A percentile compares a stretch with the other conserved stretches of the same genome.
These are phyloP conservation scores for Bubo bubo DNA, from an alignment of 2,113 vertebrate species.

Conservation along the genomic window DNA sequence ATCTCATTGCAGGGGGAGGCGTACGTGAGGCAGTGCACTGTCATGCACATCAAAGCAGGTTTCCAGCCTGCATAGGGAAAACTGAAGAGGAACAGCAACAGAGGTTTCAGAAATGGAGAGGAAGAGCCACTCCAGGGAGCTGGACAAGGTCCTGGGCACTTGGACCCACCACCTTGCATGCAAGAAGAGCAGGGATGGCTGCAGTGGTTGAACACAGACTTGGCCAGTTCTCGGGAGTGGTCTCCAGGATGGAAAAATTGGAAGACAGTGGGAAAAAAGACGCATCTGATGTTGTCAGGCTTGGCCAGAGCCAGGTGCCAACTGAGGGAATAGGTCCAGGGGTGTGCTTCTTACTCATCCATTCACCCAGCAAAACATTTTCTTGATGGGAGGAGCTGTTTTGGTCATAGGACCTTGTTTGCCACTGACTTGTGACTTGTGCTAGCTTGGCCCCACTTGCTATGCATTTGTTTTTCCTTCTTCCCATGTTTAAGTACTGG, in stretches of 20 bases:
- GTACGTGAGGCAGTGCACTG: fast-evolving
- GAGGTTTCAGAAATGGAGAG: not conserved
- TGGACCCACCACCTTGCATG: not conserved
- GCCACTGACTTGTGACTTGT: not conserved
- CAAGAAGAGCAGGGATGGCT: not conserved
- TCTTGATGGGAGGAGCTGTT: not conserved
- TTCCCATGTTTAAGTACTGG: not conserved
- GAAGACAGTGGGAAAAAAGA: not conserved
- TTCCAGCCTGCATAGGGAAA: not conserved
- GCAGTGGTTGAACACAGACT: not conserved
- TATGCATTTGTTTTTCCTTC: not conserved
- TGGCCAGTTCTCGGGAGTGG: not conserved
- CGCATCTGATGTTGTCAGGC: not conserved
- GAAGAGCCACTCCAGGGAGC: not conserved
- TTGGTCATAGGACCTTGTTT: not conserved
- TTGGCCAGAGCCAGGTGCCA: not conserved
- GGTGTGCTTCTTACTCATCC: not conserved
- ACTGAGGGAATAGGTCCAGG: not conserved
- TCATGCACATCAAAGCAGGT: not conserved
- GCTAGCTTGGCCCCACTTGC: not conserved
- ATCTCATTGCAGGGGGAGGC: not conserved
- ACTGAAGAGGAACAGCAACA: not conserved
- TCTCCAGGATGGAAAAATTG: not conserved
- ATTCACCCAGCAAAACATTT: not conserved
- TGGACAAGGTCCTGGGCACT: not conserved